Percentiles rank a stretch among this genome's conserved stretches.
phyloP scores from a whole-genome alignment of 2,888 invertebrate genomes.

The Stenodera caucasica region DNA sequence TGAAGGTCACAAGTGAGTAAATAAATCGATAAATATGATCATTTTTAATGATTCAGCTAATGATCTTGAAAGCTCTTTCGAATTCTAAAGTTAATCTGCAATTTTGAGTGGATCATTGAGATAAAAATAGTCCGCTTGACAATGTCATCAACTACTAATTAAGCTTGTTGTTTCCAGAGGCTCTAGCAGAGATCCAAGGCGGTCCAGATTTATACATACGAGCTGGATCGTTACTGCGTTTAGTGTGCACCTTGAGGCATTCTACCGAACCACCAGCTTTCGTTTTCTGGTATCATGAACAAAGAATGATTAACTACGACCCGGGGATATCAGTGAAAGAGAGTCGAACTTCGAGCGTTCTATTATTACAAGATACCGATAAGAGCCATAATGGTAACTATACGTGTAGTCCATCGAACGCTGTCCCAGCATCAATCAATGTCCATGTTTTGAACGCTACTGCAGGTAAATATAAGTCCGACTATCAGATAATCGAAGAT shows the following conservation, averaged over 20 bases:
- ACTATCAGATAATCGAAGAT: no score
- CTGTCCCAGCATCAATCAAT: conserved; percentile 66
- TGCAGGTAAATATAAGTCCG: conserved; percentile 44
- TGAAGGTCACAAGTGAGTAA: conserved; percentile 72
- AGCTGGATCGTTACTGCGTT: conserved; percentile 61
- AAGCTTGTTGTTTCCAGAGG: conserved; percentile 54
- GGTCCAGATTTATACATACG: conserved; percentile 64
- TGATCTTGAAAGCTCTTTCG: background rate
- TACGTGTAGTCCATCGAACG: conserved; percentile 69
- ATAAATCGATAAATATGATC: no score
- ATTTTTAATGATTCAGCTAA: no score
- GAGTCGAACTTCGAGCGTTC: conserved; percentile 65
- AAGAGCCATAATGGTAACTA: conserved; percentile 69
- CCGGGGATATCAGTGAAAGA: conserved; percentile 60
- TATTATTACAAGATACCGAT: conserved; percentile 67
- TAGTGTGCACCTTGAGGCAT: conserved; percentile 61
- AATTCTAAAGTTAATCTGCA: no score
- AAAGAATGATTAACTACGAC: conserved; percentile 66
- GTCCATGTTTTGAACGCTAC: conserved; percentile 72
- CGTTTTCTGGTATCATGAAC: conserved; percentile 66
- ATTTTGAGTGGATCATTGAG: no score
- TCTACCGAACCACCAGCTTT: conserved; percentile 63
- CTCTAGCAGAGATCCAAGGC: conserved; percentile 62
- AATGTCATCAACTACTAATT: no score
- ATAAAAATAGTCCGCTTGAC: no score